Percentiles rank a stretch among this genome's conserved stretches.
Conservation (phyloP, 1,140 invertebrate species). For the Aphelinus certus region DNA sequence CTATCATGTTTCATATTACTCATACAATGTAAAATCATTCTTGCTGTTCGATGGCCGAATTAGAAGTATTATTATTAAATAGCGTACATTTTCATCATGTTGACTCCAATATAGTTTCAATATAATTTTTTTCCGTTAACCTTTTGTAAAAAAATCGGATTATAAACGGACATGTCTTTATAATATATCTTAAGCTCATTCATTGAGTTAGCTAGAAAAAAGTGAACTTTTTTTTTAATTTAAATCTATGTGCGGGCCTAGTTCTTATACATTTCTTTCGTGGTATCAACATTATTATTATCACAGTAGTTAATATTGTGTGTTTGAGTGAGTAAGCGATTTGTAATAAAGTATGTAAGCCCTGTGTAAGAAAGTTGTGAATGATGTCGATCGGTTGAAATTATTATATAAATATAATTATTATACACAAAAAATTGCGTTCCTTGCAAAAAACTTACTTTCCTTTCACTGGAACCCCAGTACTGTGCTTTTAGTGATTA, state of each 20-base stretch:
- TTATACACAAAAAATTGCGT: conserved; percentile 47
- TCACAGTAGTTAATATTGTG: conserved; percentile 40
- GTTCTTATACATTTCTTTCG: conserved; percentile 47
- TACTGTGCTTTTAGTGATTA: conserved; percentile 44
- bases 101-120: conserved; percentile 36
- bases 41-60: conserved; percentile 36
- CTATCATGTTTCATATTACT: not conserved
- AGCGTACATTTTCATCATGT: conserved; percentile 31
- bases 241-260: conserved; percentile 44
- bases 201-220: not conserved
- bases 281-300: conserved; percentile 47
- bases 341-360: conserved; percentile 41
- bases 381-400: conserved; percentile 56
- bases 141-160: too few relatives aligned
- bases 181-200: too few relatives aligned
- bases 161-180: too few relatives aligned
- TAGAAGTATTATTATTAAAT: conserved; percentile 40
- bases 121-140: conserved; percentile 18
- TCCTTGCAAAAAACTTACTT: conserved; percentile 43
- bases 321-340: conserved; percentile 39
- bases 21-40: not conserved
- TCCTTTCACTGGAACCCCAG: conserved; percentile 59
- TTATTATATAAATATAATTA: conserved; percentile 56
- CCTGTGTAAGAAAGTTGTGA: conserved; percentile 47
- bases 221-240: conserved; percentile 33